These are phyloP conservation scores for Thymelicus lineola DNA, from an alignment of 2,888 invertebrate species.

Conservation along the genomic window DNA sequence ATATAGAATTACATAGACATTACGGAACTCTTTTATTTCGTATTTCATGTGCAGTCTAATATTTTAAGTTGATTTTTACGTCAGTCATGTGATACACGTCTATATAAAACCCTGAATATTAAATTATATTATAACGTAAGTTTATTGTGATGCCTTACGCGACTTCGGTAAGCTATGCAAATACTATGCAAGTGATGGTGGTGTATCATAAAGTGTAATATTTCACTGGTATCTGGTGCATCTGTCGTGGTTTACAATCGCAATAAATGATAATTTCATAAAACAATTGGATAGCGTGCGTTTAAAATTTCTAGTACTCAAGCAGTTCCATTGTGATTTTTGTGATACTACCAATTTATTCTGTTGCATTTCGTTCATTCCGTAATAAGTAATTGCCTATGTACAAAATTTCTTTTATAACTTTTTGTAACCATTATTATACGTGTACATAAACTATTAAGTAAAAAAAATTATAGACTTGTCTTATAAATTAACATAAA, in stretches of 20 bases:
- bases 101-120: background rate
- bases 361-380: background rate
- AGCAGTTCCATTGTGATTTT: slow-evolving; percentile 7
- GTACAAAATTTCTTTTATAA: too few species aligned
- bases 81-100: background rate
- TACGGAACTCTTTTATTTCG: slow-evolving; percentile 24
- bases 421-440: too few species aligned
- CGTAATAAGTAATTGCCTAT: too few species aligned
- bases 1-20: too few species aligned
- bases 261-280: background rate
- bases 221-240: slow-evolving; percentile 34
- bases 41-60: slow-evolving; percentile 1
- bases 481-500: background rate
- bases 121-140: background rate
- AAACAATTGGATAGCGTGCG: slow-evolving; percentile 27
- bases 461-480: background rate
- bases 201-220: slow-evolving; percentile 25
- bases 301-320: slow-evolving; percentile 37
- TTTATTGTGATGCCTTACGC: slow-evolving; percentile 1
- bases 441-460: too few species aligned
- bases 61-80: background rate
- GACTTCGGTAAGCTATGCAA: slow-evolving; percentile 11
- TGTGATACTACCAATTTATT: background rate
- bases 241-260: slow-evolving; percentile 41
- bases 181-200: slow-evolving; percentile 16